A percentile compares a stretch with the other conserved stretches of the same genome.
phyloP scores from a whole-genome alignment of 1,140 invertebrate species.

The Rhynchophorus ferrugineus region DNA sequence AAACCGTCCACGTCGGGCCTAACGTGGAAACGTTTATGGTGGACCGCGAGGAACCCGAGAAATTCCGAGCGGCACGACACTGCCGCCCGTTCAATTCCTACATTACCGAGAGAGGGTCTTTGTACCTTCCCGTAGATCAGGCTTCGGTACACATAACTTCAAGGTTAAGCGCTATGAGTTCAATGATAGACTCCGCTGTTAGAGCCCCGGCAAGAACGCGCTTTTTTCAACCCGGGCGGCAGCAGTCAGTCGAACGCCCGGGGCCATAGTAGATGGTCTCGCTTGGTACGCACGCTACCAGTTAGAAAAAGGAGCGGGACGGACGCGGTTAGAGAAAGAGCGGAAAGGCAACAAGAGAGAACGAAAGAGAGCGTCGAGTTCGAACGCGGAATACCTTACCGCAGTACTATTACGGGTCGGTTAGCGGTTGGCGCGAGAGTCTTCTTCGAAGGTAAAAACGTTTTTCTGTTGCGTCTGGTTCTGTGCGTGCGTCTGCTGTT shows the following conservation, averaged over 20 bases:
- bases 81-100: conserved; percentile 14
- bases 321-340: too few relatives aligned
- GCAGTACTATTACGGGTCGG: not conserved
- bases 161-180: conserved; percentile 23
- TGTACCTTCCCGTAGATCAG: conserved; percentile 23
- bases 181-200: conserved; percentile 22
- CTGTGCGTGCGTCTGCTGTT: not conserved
- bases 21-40: too few relatives aligned
- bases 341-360: too few relatives aligned
- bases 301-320: too few relatives aligned
- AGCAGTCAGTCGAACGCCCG: conserved; percentile 5
- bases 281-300: conserved; percentile 6
- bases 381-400: too few relatives aligned
- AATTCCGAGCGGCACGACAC: too few relatives aligned
- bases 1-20: too few relatives aligned
- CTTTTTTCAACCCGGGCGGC: too few relatives aligned
- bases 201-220: conserved; percentile 17
- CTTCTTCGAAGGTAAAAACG: not conserved
- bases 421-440: not conserved
- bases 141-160: conserved; percentile 21
- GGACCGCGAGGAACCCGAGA: too few relatives aligned
- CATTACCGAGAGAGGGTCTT: conserved; percentile 18
- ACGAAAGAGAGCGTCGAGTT: too few relatives aligned
- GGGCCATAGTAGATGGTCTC: conserved; percentile 13
- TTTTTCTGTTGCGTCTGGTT: not conserved